Conservation (phyloP, 2,888 invertebrate species). For the Drepana falcataria region DNA sequence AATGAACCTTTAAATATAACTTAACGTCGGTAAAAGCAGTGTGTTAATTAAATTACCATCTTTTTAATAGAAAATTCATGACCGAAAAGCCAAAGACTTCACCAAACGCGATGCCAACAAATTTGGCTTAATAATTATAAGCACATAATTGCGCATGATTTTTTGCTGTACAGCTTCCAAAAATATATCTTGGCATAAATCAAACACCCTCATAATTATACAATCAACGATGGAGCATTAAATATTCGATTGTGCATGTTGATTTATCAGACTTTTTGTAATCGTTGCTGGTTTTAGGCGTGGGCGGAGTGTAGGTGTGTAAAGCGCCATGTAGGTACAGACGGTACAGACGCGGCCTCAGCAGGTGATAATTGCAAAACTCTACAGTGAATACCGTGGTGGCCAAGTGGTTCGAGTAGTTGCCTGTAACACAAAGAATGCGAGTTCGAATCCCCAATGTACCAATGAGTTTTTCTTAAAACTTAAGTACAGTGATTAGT, state of each 20-base stretch:
- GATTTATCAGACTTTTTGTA: constrained; percentile 36
- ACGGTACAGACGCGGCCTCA: constrained; percentile 27
- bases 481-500: too few species aligned
- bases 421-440: too few species aligned
- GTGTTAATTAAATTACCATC: background rate
- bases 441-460: too few species aligned
- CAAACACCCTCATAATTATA: constrained; percentile 54
- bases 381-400: background rate
- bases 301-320: constrained; percentile 37
- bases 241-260: constrained; percentile 22
- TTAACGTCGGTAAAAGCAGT: too few species aligned
- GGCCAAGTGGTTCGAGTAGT: too few species aligned
- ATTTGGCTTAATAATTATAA: constrained; percentile 10
- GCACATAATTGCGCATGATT: constrained; percentile 13
- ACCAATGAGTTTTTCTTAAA: too few species aligned
- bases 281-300: constrained; percentile 28
- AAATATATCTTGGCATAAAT: constrained; percentile 33
- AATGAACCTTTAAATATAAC: too few species aligned
- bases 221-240: constrained; percentile 14
- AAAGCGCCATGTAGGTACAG: constrained; percentile 35
- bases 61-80: constrained; percentile 13
- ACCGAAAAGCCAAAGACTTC: constrained; percentile 12
- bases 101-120: constrained; percentile 7
- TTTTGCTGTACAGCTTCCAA: constrained; percentile 11
- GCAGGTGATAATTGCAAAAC: constrained; percentile 52